Evolutionary conservation across 2,888 invertebrate species (phyloP), one percentile per base, ranked within the genome.

Genomic region (Mesoligia furuncula): DNA sequence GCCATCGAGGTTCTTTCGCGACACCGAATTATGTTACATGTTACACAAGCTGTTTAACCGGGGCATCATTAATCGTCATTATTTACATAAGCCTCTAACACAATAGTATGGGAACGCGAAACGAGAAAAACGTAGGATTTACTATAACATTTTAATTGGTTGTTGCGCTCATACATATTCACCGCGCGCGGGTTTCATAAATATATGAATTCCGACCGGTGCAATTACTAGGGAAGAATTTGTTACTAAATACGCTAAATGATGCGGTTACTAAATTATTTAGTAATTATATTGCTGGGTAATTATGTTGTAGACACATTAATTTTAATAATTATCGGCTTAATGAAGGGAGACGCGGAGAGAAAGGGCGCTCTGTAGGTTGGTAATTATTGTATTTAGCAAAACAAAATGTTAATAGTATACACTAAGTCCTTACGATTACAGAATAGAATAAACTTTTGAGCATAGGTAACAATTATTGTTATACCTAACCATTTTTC

Each of bases 41-140:
- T 91, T 91, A 86, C 91, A 88, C 90, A 92, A 91, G 80, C 42
- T 66, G n/a, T 77, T 69, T 73, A 84, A 83, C 66, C 64, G 83
- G 73, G 74, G 72, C 85, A 79, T 90, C 90, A 90, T 91, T 91
- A 91, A 91, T 91, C 85, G 90, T 90, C 83, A 87, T 88, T 93
- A 92, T 93, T 91, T 92, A 92, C 90, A 92, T 92, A 92, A 93
- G 88, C 80, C 81, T 74, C 81, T 84, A 61, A 85, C 88, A 92
- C 92, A 92, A 91, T 92, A 82, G 85, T 90, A 90, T 92, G 92
- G 87, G 92, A 93, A 93, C 85, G 42, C 59, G 77, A 80, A 76
- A 74, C 65, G 77, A 80, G 80, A 87, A 89, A 89, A 88, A 90
- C 85, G 77, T 85, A 78, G 79, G 83, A 83, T 87, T 88, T 85